A percentile compares a stretch with the other conserved stretches of the same genome.
These are phyloP conservation scores for Lates calcarifer DNA, from an alignment of 2,113 vertebrate species.

Conservation along the genomic window DNA sequence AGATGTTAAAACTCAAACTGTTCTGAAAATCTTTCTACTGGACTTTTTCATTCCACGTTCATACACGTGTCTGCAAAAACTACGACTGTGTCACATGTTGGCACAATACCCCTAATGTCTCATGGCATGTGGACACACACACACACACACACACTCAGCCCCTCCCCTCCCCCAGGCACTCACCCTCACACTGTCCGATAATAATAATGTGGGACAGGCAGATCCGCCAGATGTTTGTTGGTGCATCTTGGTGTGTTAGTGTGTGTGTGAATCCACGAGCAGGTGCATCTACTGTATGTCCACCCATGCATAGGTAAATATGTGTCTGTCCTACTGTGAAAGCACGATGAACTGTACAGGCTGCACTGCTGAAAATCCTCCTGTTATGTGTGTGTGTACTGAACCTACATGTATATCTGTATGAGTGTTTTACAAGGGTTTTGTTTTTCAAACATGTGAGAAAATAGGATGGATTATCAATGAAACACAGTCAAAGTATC, in stretches of 20 bases:
- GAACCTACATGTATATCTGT: neutral
- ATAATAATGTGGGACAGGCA: conserved; percentile 61
- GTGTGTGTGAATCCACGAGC: neutral
- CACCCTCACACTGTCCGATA: neutral
- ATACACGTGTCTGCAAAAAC: neutral
- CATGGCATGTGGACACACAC: neutral
- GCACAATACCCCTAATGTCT: neutral
- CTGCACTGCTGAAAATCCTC: neutral
- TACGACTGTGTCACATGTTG: neutral
- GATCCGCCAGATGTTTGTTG: conserved; percentile 64
- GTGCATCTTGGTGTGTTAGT: neutral
- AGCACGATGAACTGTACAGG: neutral
- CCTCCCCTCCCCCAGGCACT: neutral
- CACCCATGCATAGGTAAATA: conserved; percentile 11
- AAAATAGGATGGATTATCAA: neutral
- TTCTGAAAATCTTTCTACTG: too few relatives aligned
- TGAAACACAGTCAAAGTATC: neutral
- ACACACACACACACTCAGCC: conserved; percentile 8
- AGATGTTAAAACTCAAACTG: too few relatives aligned
- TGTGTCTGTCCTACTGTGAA: conserved; percentile 4
- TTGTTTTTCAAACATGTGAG: neutral
- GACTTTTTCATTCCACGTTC: neutral
- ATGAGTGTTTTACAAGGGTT: neutral
- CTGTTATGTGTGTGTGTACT: neutral
- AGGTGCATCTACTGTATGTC: conserved; percentile 30